phyloP scores from a whole-genome alignment of 2,888 invertebrate species.

The Agonopterix subpropinquella region DNA sequence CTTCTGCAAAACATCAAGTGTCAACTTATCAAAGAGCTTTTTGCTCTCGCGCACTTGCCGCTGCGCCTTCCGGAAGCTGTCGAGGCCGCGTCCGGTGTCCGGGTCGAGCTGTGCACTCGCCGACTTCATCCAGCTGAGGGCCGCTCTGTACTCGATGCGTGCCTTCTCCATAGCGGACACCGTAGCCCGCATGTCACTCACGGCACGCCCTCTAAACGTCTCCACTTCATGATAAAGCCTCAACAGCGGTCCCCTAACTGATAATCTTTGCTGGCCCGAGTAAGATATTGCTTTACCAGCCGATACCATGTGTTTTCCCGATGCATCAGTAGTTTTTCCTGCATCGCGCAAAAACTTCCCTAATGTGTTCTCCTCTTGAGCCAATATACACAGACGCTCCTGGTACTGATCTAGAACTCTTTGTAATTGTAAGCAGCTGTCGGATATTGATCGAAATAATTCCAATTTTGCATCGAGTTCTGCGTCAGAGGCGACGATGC shows the following conservation, averaged over 20 bases:
- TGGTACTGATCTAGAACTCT: slow-evolving; percentile 95
- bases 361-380: slow-evolving; percentile 96
- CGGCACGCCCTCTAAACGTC: slow-evolving; percentile 95
- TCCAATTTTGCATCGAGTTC: slow-evolving; percentile 98
- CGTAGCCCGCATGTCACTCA: slow-evolving; percentile 93
- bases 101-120: slow-evolving; percentile 96
- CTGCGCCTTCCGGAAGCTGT: slow-evolving; percentile 95
- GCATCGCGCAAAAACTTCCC: slow-evolving; percentile 96
- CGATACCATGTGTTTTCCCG: slow-evolving; percentile 73
- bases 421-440: slow-evolving; percentile 90
- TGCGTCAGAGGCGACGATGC: slow-evolving; percentile 96
- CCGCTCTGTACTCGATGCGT: slow-evolving; percentile 96
- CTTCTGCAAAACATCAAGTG: slow-evolving; percentile 97
- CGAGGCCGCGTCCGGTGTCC: slow-evolving; percentile 95
- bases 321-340: slow-evolving; percentile 92
- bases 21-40: slow-evolving; percentile 92
- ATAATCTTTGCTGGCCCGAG: slow-evolving; percentile 93
- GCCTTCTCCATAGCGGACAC: slow-evolving; percentile 96
- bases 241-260: slow-evolving; percentile 88
- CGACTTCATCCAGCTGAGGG: slow-evolving; percentile 99
- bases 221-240: slow-evolving; percentile 97
- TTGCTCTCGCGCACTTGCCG: slow-evolving; percentile 87
- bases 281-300: slow-evolving; percentile 91
- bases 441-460: slow-evolving; percentile 93
- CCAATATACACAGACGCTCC: slow-evolving; percentile 92